A percentile compares a stretch with the other conserved stretches of the same genome.
These are phyloP conservation scores for Drosophila infuscata DNA, from an alignment of 2,888 invertebrate species.

Conservation along the genomic window DNA sequence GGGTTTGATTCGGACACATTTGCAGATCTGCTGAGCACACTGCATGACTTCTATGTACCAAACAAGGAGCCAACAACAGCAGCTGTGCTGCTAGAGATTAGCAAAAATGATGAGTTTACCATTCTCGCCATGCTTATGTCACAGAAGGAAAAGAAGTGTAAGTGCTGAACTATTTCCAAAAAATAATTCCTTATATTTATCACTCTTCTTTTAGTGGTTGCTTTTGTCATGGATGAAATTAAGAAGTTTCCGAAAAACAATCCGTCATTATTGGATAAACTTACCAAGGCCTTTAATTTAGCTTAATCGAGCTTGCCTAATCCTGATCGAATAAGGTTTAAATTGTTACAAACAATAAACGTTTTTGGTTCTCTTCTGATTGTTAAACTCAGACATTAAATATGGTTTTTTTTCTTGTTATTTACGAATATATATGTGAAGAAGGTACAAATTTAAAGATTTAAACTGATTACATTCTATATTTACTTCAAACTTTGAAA, in stretches of 20 bases:
- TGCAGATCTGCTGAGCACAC: slow-evolving; percentile 73
- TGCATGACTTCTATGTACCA: slow-evolving; percentile 79
- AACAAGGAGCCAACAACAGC: slow-evolving; percentile 73
- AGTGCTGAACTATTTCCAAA: background rate
- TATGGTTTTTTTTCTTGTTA: slow-evolving; percentile 18
- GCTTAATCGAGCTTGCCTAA: background rate
- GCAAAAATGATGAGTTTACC: slow-evolving; percentile 80
- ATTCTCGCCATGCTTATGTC: slow-evolving; percentile 83
- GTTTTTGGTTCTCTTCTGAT: slow-evolving; percentile 46
- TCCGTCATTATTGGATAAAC: slow-evolving; percentile 46
- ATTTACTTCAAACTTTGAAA: background rate
- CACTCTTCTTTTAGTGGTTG: slow-evolving; percentile 61
- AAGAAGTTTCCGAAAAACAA: slow-evolving; percentile 58
- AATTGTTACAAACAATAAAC: slow-evolving; percentile 30
- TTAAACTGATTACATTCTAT: background rate
- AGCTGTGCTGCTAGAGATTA: slow-evolving; percentile 77
- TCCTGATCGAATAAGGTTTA: slow-evolving; percentile 1
- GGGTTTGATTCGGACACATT: slow-evolving; percentile 83
- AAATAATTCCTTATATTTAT: background rate
- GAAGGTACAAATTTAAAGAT: slow-evolving; percentile 22
- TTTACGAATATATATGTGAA: slow-evolving; percentile 26
- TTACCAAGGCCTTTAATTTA: slow-evolving; percentile 63
- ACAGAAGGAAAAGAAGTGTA: slow-evolving; percentile 79
- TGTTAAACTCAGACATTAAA: slow-evolving; percentile 47
- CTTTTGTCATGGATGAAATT: slow-evolving; percentile 67